Base-by-base conservation (phyloP, 2,888 invertebrate species). In the Amiota minor region DNA sequence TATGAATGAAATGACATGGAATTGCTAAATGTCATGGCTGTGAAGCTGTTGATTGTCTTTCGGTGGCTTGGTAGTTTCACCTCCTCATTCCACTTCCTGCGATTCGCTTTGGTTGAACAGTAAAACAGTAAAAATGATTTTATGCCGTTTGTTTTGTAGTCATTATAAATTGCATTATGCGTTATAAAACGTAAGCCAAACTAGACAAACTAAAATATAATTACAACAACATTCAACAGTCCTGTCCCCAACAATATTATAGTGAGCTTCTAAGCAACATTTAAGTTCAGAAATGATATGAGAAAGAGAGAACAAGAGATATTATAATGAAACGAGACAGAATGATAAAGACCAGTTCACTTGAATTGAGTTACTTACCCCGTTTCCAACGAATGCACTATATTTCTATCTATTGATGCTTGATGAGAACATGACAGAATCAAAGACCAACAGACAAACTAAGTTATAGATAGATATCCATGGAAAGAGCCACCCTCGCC, bases 341-440 rank as follows among this genome's bases (percentile, higher is more conserved):
- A 2, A 20, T 3, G 56, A 8, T 16, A 14, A 18, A 65, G 47
- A 65, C 16, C 1, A 20, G 65, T 35, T n/a, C 47, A 35, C 6
- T 35, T 35, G 2, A 35, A 46, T 16, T 45, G 9, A 62, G 45
- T 62, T 12, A 8, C 45, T 45, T 3, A 35, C 20, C 23, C 20
- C 9, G 11, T 9, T 23, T 12, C 2, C 35, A 23, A 9, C 46
- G 23, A 35, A 23, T 35, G 62, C 14, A 23, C 35, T 35, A 35
- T 62, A 35, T 12, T 8, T 12, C 6, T 62, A 77, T 47, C 84
- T 86, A 80, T 83, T 83, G 77, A 82, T 79, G 84, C 86, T 82
- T 83, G 80, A 85, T 84, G 81, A 77, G 59, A 23, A 9, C 49
- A 53, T 70, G 71, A 71, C 77, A 77, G 76, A 76, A 76, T 72